Conservation (phyloP, 2,797 vertebrate genomes). For the Odontamblyopus lacepedii region DNA sequence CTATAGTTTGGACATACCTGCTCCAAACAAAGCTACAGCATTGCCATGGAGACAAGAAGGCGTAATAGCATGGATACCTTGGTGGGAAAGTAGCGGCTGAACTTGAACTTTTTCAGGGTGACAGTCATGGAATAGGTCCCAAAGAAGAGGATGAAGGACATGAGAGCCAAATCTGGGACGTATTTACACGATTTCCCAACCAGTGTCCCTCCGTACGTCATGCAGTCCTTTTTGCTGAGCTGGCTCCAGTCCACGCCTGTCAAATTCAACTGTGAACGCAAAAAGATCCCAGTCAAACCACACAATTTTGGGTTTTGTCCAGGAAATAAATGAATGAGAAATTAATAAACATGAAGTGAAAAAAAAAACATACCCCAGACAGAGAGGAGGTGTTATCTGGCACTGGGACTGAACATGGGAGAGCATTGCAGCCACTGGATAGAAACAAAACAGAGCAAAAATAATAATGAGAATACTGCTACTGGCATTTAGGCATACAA, state of each 20-base stretch:
- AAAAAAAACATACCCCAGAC: constrained; percentile 87
- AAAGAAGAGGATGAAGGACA: constrained; percentile 99
- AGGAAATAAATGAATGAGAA: neutral
- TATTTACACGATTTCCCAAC: constrained; percentile 90
- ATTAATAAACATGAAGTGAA: neutral
- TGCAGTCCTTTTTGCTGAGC: constrained; percentile 94
- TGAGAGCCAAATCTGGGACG: constrained; percentile 92
- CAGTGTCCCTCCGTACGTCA: constrained; percentile 89
- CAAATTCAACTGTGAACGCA: constrained; percentile 83
- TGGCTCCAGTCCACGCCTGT: constrained; percentile 97
- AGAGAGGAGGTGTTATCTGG: constrained; percentile 87
- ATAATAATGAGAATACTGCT: constrained; percentile 33
- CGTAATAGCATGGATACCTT: constrained; percentile 75
- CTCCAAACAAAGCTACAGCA: too few species aligned
- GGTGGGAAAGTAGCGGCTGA: constrained; percentile 95
- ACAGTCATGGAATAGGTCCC: constrained; percentile 97
- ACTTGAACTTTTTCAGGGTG: constrained; percentile 96
- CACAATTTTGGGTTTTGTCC: neutral
- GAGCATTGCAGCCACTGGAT: constrained; percentile 86
- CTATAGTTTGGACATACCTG: too few species aligned
- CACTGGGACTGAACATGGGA: constrained; percentile 88
- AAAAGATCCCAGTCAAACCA: constrained; percentile 33
- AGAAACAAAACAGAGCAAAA: constrained; percentile 23
- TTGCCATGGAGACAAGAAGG: too few species aligned
- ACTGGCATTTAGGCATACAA: neutral